Evolutionary conservation across 2,113 vertebrate species (phyloP).

Genomic region (Heptranchias perlo): DNA sequence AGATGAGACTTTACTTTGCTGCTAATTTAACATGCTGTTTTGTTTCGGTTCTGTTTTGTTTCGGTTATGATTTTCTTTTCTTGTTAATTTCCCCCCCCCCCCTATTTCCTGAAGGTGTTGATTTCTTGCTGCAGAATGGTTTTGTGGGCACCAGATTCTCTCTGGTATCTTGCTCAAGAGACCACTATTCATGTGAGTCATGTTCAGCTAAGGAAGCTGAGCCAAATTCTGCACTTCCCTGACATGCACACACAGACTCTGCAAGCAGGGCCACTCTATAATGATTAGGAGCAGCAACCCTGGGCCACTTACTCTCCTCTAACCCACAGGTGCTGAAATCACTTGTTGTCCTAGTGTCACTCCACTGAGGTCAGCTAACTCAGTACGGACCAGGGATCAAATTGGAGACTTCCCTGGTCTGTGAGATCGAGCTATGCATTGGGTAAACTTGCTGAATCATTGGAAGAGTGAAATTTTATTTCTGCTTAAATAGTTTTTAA

Average conservation of each 20-base stretch:
- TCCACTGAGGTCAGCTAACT: background rate
- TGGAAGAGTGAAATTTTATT: background rate
- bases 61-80: background rate
- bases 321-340: background rate
- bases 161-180: background rate
- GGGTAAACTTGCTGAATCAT: background rate
- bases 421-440: background rate
- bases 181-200: background rate
- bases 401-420: background rate
- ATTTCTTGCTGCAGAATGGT: background rate
- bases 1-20: background rate
- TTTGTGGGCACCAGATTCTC: background rate
- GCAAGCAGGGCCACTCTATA: background rate
- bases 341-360: background rate
- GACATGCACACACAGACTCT: background rate
- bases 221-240: background rate
- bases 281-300: background rate
- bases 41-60: background rate
- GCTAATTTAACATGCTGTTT: background rate
- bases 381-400: background rate
- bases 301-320: background rate
- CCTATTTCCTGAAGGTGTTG: background rate
- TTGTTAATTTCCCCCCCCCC: background rate
- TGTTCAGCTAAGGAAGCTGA: background rate
- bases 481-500: background rate